phyloP scores from a whole-genome alignment of 2,888 invertebrate genomes.

The Zhuqinia jingwanae region DNA sequence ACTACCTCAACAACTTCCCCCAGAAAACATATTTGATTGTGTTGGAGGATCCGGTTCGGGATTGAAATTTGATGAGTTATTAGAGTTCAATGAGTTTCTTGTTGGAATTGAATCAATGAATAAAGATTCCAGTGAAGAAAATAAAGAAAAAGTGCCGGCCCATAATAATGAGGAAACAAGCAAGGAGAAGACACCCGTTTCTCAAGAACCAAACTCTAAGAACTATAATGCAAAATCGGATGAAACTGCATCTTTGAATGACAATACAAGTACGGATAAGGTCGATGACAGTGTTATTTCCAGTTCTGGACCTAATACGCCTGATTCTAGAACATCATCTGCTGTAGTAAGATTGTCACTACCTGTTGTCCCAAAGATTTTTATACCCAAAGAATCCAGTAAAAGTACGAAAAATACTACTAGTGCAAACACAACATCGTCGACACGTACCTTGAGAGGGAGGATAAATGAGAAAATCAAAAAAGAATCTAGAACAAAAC shows the following conservation, averaged over 20 bases:
- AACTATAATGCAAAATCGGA: too few relatives aligned
- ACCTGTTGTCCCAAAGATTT: background rate
- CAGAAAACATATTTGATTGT: background rate
- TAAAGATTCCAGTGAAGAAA: background rate
- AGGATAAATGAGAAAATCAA: background rate
- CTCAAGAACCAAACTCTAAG: too few relatives aligned
- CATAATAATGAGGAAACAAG: too few relatives aligned
- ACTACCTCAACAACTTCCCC: background rate
- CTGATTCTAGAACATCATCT: slow-evolving; percentile 23
- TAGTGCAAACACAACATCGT: too few relatives aligned
- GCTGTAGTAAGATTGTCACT: slow-evolving; percentile 13
- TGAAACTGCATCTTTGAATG: too few relatives aligned
- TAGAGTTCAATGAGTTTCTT: slow-evolving; percentile 47
- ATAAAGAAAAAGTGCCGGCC: too few relatives aligned
- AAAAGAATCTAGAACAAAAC: slow-evolving; percentile 22
- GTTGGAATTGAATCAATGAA: background rate
- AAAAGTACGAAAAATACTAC: background rate
- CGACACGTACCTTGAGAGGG: slow-evolving; percentile 8
- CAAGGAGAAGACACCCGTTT: too few relatives aligned
- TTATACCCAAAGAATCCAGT: background rate
- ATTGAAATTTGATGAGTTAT: slow-evolving; percentile 43
- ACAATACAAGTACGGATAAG: background rate
- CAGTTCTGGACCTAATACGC: slow-evolving; percentile 32
- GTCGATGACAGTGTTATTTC: background rate
- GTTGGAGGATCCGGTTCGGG: background rate